Percentiles rank a stretch among this genome's conserved stretches.
Evolutionary conservation across 2,113 vertebrate species (phyloP).

Genomic region (Notiomystis cincta): DNA sequence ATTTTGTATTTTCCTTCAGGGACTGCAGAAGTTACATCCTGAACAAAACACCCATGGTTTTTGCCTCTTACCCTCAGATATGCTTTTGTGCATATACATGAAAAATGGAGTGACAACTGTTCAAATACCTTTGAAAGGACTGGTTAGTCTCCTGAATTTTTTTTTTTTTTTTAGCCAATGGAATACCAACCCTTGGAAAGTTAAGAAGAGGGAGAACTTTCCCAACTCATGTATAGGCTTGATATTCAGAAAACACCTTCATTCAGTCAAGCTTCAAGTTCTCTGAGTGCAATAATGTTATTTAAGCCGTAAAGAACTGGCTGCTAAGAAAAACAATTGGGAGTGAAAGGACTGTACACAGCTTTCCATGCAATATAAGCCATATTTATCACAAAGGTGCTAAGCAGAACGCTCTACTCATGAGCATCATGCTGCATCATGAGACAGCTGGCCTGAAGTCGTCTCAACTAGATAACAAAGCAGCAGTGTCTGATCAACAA

Average conservation of each 20-base stretch:
- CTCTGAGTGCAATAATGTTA: background rate
- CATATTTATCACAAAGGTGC: background rate
- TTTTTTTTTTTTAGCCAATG: background rate
- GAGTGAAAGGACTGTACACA: background rate
- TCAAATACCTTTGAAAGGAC: background rate
- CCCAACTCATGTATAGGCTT: background rate
- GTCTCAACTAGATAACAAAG: constrained; percentile 35
- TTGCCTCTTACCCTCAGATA: background rate
- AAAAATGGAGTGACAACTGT: background rate
- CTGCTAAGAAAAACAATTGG: background rate
- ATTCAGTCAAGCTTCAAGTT: background rate
- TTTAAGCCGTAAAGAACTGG: background rate
- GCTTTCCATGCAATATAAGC: background rate
- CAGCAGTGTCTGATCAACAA: constrained; percentile 47
- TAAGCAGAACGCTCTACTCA: background rate
- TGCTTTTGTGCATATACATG: background rate
- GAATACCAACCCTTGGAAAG: background rate
- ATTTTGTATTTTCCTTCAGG: background rate
- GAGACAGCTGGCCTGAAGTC: background rate
- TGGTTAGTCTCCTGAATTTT: background rate
- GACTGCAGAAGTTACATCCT: background rate
- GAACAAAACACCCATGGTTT: background rate
- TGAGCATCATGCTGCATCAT: background rate
- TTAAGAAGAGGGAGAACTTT: background rate
- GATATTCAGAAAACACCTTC: background rate